Percentiles rank a stretch among this genome's conserved stretches.
Evolutionary conservation across 2,888 invertebrate species (phyloP).

Genomic region (Pristionchus japonicus): DNA sequence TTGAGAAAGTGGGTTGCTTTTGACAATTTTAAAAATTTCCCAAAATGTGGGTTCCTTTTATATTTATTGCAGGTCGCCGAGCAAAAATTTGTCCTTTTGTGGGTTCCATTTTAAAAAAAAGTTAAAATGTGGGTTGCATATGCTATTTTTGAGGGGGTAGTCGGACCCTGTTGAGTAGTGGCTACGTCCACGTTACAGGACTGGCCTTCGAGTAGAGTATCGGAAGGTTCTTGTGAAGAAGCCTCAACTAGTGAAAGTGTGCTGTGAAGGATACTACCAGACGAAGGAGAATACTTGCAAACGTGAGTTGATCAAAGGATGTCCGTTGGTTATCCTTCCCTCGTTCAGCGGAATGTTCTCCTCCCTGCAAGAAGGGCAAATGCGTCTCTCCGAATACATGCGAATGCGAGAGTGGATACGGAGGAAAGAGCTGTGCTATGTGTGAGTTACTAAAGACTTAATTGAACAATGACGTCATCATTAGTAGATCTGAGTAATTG

Average conservation of each 20-base stretch:
- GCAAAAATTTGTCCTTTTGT: too few relatives aligned
- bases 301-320: slow-evolving; percentile 58
- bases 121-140: too few relatives aligned
- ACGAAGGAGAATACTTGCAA: slow-evolving; percentile 64
- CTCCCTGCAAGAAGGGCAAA: slow-evolving; percentile 70
- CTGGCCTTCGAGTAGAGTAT: slow-evolving; percentile 81
- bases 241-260: slow-evolving; percentile 62
- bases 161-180: not conserved
- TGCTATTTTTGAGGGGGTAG: too few relatives aligned
- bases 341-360: slow-evolving; percentile 71
- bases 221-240: slow-evolving; percentile 77
- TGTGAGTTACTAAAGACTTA: too few relatives aligned
- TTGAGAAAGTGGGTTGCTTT: too few relatives aligned
- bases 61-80: too few relatives aligned
- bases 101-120: too few relatives aligned
- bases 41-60: too few relatives aligned
- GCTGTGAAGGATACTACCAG: slow-evolving; percentile 73
- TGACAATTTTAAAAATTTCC: too few relatives aligned
- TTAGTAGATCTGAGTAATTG: too few relatives aligned
- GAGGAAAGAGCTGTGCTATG: slow-evolving; percentile 63
- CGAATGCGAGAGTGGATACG: slow-evolving; percentile 70
- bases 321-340: too few relatives aligned
- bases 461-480: too few relatives aligned
- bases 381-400: slow-evolving; percentile 71
- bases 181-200: slow-evolving; percentile 51